These are phyloP conservation scores for Pseudobourletiella spinata DNA, from an alignment of 1,140 invertebrate genomes.

Conservation along the genomic window DNA sequence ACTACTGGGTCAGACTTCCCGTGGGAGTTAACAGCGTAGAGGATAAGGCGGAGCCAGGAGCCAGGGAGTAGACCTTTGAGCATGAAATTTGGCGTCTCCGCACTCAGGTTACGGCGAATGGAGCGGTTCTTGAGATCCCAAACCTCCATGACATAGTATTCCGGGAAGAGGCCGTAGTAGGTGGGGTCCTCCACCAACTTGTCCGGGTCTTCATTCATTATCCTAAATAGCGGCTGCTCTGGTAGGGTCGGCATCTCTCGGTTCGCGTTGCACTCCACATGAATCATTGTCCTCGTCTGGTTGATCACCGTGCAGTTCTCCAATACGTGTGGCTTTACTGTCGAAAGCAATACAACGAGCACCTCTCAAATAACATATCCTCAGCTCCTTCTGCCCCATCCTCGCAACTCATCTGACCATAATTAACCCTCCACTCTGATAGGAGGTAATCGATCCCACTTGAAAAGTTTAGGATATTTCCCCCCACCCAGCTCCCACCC, in stretches of 20 bases:
- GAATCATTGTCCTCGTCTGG: conserved; percentile 68
- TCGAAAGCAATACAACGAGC: background rate
- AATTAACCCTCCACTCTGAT: too few species aligned
- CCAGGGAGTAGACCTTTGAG: conserved; percentile 47
- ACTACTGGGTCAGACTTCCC: conserved; percentile 69
- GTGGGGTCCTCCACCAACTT: conserved; percentile 28
- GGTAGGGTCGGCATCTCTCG: conserved; percentile 32
- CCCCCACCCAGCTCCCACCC: too few species aligned
- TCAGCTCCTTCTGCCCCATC: too few species aligned
- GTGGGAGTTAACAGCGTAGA: conserved; percentile 78
- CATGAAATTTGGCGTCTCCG: conserved; percentile 33
- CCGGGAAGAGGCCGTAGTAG: conserved; percentile 31
- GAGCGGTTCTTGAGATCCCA: conserved; percentile 35
- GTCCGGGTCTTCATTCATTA: conserved; percentile 33
- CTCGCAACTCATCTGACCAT: too few species aligned
- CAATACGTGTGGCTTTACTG: conserved; percentile 46
- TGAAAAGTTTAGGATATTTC: too few species aligned
- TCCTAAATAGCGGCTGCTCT: conserved; percentile 34
- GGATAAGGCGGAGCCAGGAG: conserved; percentile 59
- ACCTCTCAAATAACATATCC: too few species aligned
- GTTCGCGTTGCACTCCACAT: conserved; percentile 55
- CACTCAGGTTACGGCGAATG: conserved; percentile 34
- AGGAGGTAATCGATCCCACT: too few species aligned
- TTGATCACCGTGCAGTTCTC: conserved; percentile 77
- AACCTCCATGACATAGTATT: conserved; percentile 35